Evolutionary conservation across 2,113 vertebrate genomes (phyloP).

Genomic region (Gymnarchus niloticus): DNA sequence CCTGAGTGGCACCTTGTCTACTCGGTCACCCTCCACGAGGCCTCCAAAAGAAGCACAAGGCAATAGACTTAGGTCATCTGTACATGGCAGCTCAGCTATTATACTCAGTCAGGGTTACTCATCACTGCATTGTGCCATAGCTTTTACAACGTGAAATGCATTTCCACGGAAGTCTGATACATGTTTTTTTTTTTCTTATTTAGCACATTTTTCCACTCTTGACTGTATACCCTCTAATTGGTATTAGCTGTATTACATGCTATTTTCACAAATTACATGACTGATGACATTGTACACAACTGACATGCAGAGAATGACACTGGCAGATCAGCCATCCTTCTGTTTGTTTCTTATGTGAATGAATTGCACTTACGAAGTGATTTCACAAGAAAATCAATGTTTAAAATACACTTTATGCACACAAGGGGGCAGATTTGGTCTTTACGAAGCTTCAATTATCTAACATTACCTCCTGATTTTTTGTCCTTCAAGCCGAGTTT

Average conservation of each 20-base stretch:
- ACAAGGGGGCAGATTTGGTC: slow-evolving; percentile 16
- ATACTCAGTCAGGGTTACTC: background rate
- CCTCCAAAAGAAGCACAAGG: background rate
- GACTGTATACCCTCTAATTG: background rate
- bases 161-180: background rate
- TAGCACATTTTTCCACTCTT: background rate
- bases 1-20: background rate
- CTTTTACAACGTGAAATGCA: background rate
- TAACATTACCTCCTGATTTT: background rate
- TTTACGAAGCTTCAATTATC: background rate
- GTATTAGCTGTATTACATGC: background rate
- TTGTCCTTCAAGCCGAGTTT: background rate
- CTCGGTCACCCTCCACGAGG: background rate
- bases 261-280: background rate
- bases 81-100: background rate
- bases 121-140: background rate
- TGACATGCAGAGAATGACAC: background rate
- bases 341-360: background rate
- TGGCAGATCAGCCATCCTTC: background rate
- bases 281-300: background rate
- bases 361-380: background rate
- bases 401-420: background rate
- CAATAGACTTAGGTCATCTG: background rate
- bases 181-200: background rate
- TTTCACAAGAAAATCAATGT: background rate